These are phyloP conservation scores for Sepioteuthis lessoniana DNA, from an alignment of 2,888 invertebrate species.

Conservation along the genomic window DNA sequence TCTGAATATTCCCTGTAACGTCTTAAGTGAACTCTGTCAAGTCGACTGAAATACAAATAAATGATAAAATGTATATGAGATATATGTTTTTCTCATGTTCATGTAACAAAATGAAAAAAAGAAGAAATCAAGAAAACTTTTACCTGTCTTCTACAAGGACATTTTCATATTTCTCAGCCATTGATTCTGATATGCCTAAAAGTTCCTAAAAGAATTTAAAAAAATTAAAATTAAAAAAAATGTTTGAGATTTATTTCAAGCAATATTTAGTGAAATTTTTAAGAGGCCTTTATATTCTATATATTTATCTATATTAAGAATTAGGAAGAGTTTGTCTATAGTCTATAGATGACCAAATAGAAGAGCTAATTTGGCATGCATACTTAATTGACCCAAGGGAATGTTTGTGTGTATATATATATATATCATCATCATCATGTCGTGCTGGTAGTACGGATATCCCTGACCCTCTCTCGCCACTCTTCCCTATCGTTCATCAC, in stretches of 20 bases:
- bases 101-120: neutral
- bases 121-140: slow-evolving; percentile 44
- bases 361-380: too few relatives aligned
- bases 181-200: slow-evolving; percentile 86
- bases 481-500: too few relatives aligned
- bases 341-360: too few relatives aligned
- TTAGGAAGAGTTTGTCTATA: too few relatives aligned
- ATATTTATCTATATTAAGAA: too few relatives aligned
- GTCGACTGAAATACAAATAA: slow-evolving; percentile 73
- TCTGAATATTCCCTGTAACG: slow-evolving; percentile 77
- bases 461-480: too few relatives aligned
- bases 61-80: neutral
- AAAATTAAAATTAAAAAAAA: neutral
- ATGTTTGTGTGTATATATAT: too few relatives aligned
- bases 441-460: too few relatives aligned
- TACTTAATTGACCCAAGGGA: too few relatives aligned
- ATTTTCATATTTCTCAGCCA: slow-evolving; percentile 85
- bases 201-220: slow-evolving; percentile 79
- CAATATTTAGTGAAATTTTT: neutral
- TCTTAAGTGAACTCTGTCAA: slow-evolving; percentile 78
- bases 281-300: neutral
- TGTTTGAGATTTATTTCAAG: neutral
- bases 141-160: slow-evolving; percentile 81
- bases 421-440: too few relatives aligned
- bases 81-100: neutral